phyloP scores from a whole-genome alignment of 2,797 vertebrate species.

The Psittacula derbiana region DNA sequence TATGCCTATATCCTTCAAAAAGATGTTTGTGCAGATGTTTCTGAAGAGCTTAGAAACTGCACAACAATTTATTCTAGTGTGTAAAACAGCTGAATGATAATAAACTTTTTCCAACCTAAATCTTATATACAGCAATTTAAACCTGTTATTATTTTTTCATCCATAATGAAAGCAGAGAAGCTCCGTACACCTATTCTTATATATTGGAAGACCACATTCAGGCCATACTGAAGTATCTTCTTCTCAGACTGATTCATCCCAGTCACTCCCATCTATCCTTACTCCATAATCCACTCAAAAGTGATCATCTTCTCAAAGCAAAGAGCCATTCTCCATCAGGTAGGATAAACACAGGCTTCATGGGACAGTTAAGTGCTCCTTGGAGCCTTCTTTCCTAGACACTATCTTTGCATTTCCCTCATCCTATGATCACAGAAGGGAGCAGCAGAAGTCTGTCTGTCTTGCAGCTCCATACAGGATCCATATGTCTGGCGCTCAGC shows the following conservation, averaged over 20 bases:
- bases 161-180: not conserved
- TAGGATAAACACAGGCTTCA: not conserved
- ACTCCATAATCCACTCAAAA: not conserved
- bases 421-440: not conserved
- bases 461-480: constrained; percentile 41
- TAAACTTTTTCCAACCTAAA: not conserved
- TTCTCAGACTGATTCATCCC: not conserved
- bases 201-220: not conserved
- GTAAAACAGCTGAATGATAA: not conserved
- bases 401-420: not conserved
- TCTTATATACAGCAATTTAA: not conserved
- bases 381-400: not conserved
- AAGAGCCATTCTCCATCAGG: not conserved
- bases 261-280: not conserved
- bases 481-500: not conserved
- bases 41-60: not conserved
- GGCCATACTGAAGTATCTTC: not conserved
- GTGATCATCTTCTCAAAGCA: not conserved
- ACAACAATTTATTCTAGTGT: not conserved
- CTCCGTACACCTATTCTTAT: not conserved
- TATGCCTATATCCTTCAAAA: not conserved
- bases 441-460: constrained; percentile 37
- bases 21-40: not conserved
- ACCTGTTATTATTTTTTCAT: not conserved
- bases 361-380: not conserved